These are phyloP conservation scores for Lochmaea crataegi DNA, from an alignment of 2,888 invertebrate species.

Conservation along the genomic window DNA sequence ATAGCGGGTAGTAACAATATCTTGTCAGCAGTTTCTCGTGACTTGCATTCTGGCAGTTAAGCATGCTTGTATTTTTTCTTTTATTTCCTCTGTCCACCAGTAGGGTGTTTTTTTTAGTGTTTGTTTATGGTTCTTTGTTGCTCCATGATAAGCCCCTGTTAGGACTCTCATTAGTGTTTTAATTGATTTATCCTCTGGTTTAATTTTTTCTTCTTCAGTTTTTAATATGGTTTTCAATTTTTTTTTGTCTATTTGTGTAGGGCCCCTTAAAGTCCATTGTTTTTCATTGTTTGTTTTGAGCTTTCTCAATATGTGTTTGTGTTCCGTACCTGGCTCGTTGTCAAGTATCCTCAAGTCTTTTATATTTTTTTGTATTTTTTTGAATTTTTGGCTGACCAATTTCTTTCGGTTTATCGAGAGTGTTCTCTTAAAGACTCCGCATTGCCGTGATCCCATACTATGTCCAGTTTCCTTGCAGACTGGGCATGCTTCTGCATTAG, in stretches of 20 bases:
- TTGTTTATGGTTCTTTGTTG: too few relatives aligned
- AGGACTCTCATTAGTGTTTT: not conserved
- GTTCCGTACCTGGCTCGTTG: not conserved
- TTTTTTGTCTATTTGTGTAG: not conserved
- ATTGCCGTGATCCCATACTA: too few relatives aligned
- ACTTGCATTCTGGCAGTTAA: not conserved
- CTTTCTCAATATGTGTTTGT: not conserved
- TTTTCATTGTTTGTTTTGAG: slow-evolving; percentile 1
- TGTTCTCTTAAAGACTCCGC: too few relatives aligned
- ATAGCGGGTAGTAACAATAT: too few relatives aligned
- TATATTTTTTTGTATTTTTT: not conserved
- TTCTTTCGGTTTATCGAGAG: too few relatives aligned
- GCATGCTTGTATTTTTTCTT: not conserved
- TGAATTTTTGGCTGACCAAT: too few relatives aligned
- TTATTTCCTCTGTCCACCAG: too few relatives aligned
- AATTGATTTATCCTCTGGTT: not conserved
- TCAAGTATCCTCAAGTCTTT: not conserved
- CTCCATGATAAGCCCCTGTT: too few relatives aligned
- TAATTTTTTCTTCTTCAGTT: not conserved
- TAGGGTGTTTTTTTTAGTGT: too few relatives aligned
- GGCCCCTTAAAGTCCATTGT: too few relatives aligned
- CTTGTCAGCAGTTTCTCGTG: not conserved
- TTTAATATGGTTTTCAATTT: not conserved
- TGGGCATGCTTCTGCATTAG: too few relatives aligned
- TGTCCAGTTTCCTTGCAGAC: too few relatives aligned